Base-by-base conservation (phyloP, 37 sponge, comb jelly and placozoan genomes). In the Theonella swinhoei region DNA sequence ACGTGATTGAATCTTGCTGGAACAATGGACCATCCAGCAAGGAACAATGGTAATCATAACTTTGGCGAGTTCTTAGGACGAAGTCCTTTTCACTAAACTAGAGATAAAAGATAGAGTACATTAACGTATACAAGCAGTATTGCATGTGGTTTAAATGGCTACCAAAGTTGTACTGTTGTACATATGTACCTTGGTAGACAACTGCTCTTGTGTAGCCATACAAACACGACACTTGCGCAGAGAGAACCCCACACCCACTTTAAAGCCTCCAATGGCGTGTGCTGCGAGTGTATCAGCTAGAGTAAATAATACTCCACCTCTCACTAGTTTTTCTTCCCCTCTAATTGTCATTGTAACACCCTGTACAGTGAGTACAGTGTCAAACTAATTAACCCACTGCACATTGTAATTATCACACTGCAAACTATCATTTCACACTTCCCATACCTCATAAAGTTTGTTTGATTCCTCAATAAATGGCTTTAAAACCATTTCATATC, bases 161-260 rank as follows among this genome's bases (percentile, higher is more conserved):
- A 66, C 67, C 17, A n/a, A n/a, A 58, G 60, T 58, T 20, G 19
- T 58, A 58, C 11, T 58, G 17, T 20, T 20, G 11, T 19, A 11
- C 60, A 9, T 37, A 7, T 14, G 35, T 36, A 70, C 85, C 54
- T 74, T 85, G 3, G 71, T 59, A 7, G 9, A 32, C 23, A 85
- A 67, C 4, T 78, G 24, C 1, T 77, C 70, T 39, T 34, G 20
- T 39, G 85, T 85, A 25, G 78, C 85, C 70, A 77, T 30, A 41
- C 77, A 85, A 2, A 26, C 58, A n/a, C 84, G 17, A 77, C 84
- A 83, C 32, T 74, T 68, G 11, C 78, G 58, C 22, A 77, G 70
- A 23, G 85, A 61, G 67, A 85, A 85, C 4, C 85, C 78, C 19
- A 85, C 85, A 59, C 85, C 85, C 39, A 68, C 69, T 31, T 85